phyloP scores from a whole-genome alignment of 2,797 vertebrate genomes.

The Crocodylus rhombifer region DNA sequence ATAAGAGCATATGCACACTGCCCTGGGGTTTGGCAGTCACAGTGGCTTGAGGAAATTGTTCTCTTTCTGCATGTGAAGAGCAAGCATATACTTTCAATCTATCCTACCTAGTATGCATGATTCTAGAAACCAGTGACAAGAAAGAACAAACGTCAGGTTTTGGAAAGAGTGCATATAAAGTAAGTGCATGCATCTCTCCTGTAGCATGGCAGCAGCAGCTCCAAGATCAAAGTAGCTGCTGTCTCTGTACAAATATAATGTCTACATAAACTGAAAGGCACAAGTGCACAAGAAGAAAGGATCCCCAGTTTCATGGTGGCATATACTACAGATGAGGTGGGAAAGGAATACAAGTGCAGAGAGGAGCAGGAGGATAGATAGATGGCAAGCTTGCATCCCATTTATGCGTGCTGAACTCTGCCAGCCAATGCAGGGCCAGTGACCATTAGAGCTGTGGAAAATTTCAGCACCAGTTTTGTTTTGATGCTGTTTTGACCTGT shows the following conservation, averaged over 20 bases:
- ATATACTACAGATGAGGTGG: rapidly evolving
- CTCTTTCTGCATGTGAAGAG: neutral
- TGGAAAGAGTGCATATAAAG: neutral
- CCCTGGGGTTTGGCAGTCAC: constrained; percentile 23
- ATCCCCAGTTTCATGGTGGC: neutral
- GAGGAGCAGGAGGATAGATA: neutral
- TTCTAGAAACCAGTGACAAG: rapidly evolving
- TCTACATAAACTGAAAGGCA: neutral
- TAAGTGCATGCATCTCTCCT: neutral
- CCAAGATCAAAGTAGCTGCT: neutral
- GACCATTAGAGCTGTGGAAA: no score
- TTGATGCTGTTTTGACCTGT: no score
- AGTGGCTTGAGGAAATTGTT: neutral
- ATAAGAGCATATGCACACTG: constrained; percentile 38
- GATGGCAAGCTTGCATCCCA: neutral
- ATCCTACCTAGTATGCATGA: neutral
- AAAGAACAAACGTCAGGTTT: neutral
- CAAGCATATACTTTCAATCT: rapidly evolving
- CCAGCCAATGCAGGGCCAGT: neutral
- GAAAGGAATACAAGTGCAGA: neutral
- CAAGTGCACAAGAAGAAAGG: neutral
- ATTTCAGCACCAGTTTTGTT: no score
- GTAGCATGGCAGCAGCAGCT: neutral
- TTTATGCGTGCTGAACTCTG: neutral
- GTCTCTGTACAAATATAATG: neutral